Evolutionary conservation across 2,797 vertebrate genomes (phyloP).

Genomic region (Cyprinella venusta): DNA sequence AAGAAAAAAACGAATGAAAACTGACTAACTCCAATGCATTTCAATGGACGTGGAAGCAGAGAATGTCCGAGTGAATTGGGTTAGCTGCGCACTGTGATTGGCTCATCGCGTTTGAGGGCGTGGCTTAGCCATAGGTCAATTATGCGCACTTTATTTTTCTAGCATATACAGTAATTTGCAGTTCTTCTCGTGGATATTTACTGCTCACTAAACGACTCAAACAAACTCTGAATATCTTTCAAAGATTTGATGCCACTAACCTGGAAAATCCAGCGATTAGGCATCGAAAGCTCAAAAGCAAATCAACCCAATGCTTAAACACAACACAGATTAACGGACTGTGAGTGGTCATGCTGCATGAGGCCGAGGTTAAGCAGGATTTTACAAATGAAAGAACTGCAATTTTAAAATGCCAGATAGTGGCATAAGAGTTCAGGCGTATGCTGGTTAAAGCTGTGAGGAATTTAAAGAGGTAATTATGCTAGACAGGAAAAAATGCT

Average conservation of each 20-base stretch:
- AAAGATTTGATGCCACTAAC: not conserved
- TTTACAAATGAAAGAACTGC: not conserved
- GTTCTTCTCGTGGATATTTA: not conserved
- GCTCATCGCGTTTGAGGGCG: too few species aligned
- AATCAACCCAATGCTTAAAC: not conserved
- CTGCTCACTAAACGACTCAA: not conserved
- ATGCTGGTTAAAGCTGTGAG: not conserved
- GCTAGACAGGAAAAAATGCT: not conserved
- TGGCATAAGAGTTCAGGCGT: not conserved
- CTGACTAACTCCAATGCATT: too few species aligned
- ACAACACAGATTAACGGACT: not conserved
- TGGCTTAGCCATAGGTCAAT: too few species aligned
- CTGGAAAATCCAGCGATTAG: not conserved
- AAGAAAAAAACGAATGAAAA: too few species aligned
- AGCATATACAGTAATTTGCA: too few species aligned
- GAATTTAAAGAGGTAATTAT: slow-evolving; percentile 4
- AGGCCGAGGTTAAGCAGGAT: not conserved
- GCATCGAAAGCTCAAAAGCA: not conserved
- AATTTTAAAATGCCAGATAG: slow-evolving; percentile 10
- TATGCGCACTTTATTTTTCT: not conserved
- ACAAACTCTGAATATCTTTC: not conserved
- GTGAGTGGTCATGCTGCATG: not conserved
- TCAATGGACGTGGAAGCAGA: too few species aligned
- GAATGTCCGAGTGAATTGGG: too few species aligned
- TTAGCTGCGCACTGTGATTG: too few species aligned